phyloP scores from a whole-genome alignment of 1,140 invertebrate species.

The Bombus affinis region DNA sequence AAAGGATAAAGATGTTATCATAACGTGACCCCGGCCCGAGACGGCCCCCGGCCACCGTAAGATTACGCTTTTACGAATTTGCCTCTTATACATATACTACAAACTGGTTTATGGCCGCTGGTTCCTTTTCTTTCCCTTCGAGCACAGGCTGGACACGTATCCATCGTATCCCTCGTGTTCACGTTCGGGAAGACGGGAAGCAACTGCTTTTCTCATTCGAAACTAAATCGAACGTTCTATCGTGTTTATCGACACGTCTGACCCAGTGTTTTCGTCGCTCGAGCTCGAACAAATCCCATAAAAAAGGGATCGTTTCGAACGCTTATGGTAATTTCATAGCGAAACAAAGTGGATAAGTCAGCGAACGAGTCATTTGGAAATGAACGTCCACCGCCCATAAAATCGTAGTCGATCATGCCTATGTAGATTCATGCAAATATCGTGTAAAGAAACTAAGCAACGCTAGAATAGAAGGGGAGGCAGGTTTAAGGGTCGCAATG shows the following conservation, averaged over 20 bases:
- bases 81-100: slow-evolving; percentile 68
- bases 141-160: too few species aligned
- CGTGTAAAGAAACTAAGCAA: slow-evolving; percentile 54
- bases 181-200: too few species aligned
- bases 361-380: not conserved
- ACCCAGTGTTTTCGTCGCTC: not conserved
- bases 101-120: slow-evolving; percentile 71
- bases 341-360: not conserved
- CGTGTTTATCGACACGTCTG: too few species aligned
- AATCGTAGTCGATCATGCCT: slow-evolving; percentile 60
- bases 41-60: slow-evolving; percentile 69
- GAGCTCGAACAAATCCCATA: not conserved
- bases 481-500: slow-evolving; percentile 58
- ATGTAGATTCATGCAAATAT: slow-evolving; percentile 74
- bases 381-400: not conserved
- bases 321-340: not conserved
- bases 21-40: slow-evolving; percentile 65
- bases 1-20: slow-evolving; percentile 78
- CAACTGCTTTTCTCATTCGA: too few species aligned
- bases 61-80: slow-evolving; percentile 79
- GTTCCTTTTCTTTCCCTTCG: slow-evolving; percentile 2
- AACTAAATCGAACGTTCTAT: too few species aligned
- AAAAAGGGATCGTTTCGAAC: not conserved
- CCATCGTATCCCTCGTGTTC: too few species aligned
- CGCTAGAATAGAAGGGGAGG: too few species aligned